phyloP scores from a whole-genome alignment of 2,113 vertebrate species.

The Mola mola region DNA sequence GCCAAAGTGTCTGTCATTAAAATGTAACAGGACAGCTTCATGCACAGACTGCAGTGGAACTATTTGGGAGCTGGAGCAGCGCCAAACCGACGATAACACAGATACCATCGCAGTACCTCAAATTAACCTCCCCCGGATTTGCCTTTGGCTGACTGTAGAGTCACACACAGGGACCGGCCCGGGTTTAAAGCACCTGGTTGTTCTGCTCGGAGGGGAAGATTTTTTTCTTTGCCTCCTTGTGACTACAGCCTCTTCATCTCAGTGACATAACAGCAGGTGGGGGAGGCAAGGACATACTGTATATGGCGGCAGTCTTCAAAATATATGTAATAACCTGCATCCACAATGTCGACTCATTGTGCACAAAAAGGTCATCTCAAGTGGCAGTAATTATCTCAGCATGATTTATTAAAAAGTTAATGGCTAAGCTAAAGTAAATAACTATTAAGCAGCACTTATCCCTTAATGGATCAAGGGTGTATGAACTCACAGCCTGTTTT shows the following conservation, averaged over 20 bases:
- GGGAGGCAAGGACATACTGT: not conserved
- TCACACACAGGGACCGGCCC: not conserved
- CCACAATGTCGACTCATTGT: not conserved
- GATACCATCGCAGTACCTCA: constrained; percentile 12
- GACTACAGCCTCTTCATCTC: constrained; percentile 7
- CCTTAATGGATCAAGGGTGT: constrained; percentile 29
- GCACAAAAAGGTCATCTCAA: not conserved
- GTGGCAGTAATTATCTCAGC: constrained; percentile 5
- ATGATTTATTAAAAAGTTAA: not conserved
- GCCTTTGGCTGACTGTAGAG: constrained; percentile 7
- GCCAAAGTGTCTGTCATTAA: constrained; percentile 36
- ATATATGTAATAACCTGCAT: not conserved
- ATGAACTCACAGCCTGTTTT: constrained; percentile 1
- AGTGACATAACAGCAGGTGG: constrained; percentile 21
- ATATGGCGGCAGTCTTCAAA: not conserved
- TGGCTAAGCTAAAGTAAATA: not conserved
- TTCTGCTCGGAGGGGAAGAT: not conserved
- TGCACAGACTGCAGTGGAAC: constrained; percentile 8
- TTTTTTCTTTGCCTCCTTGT: not conserved
- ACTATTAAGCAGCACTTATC: constrained; percentile 32
- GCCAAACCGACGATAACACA: constrained; percentile 1
- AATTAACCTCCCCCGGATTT: constrained; percentile 30
- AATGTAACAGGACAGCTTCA: constrained; percentile 33
- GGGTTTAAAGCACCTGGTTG: not conserved
- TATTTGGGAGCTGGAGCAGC: not conserved